Evolutionary conservation across 2,113 vertebrate species (phyloP).

Genomic region (Oreochromis spilurus): DNA sequence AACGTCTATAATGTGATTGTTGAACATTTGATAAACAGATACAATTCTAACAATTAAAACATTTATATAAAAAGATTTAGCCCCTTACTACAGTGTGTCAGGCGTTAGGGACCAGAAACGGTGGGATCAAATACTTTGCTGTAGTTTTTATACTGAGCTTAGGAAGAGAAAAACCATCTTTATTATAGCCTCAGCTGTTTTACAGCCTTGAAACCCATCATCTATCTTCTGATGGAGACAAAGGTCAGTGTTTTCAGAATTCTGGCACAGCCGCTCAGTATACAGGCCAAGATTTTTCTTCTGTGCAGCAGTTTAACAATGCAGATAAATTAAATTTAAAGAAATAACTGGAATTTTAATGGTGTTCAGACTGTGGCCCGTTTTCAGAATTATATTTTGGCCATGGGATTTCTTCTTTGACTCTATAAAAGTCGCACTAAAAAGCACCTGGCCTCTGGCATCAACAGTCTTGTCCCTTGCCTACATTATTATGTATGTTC

Average conservation of each 20-base stretch:
- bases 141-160: background rate
- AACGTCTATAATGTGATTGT: accelerated
- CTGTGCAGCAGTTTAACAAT: background rate
- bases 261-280: accelerated
- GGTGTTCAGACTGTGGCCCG: background rate
- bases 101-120: accelerated
- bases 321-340: background rate
- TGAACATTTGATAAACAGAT: background rate
- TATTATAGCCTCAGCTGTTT: background rate
- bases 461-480: background rate
- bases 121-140: accelerated
- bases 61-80: background rate
- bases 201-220: background rate
- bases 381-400: background rate
- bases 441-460: background rate
- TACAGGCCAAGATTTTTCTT: background rate
- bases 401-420: background rate
- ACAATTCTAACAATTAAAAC: background rate
- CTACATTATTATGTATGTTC: background rate
- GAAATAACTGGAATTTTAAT: background rate
- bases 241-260: background rate
- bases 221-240: background rate
- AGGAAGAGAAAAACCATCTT: background rate
- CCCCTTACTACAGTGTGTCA: background rate
- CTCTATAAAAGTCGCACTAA: background rate